A percentile compares a stretch with the other conserved stretches of the same genome.
Evolutionary conservation across 2,888 invertebrate species (phyloP).

Genomic region (Chaitophorus viminalis): DNA sequence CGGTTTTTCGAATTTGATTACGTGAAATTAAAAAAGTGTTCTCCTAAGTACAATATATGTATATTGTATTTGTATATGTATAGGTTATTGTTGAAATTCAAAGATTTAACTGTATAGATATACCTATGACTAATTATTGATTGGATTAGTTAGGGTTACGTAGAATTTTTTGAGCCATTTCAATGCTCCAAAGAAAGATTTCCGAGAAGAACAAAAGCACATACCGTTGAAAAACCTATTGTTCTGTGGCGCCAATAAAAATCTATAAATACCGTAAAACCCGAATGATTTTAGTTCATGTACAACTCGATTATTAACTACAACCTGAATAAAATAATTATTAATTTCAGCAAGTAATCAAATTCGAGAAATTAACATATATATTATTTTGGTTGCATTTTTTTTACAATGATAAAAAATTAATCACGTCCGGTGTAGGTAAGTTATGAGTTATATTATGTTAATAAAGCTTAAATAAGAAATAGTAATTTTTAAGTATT

Average conservation of each 20-base stretch:
- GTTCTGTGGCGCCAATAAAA: neutral
- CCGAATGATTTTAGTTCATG: neutral
- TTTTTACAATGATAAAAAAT: too few relatives aligned
- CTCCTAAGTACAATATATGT: too few relatives aligned
- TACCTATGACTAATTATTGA: neutral
- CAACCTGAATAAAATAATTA: neutral
- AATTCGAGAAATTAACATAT: neutral
- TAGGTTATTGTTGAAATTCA: neutral
- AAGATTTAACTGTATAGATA: neutral
- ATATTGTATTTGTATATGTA: too few relatives aligned
- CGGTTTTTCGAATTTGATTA: neutral
- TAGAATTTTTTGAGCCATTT: neutral
- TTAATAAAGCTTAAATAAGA: too few relatives aligned
- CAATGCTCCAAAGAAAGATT: neutral
- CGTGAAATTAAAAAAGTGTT: neutral
- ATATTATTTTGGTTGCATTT: too few relatives aligned
- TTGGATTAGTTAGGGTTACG: neutral
- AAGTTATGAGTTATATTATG: too few relatives aligned
- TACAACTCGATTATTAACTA: neutral
- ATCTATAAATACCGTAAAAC: neutral
- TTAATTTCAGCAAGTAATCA: too few relatives aligned
- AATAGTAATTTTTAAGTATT: too few relatives aligned
- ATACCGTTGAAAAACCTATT: neutral
- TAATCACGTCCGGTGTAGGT: too few relatives aligned
- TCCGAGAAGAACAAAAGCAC: neutral